A percentile compares a stretch with the other conserved stretches of the same genome.
phyloP scores from a whole-genome alignment of 2,113 vertebrate genomes.

The Pardalotus punctatus region DNA sequence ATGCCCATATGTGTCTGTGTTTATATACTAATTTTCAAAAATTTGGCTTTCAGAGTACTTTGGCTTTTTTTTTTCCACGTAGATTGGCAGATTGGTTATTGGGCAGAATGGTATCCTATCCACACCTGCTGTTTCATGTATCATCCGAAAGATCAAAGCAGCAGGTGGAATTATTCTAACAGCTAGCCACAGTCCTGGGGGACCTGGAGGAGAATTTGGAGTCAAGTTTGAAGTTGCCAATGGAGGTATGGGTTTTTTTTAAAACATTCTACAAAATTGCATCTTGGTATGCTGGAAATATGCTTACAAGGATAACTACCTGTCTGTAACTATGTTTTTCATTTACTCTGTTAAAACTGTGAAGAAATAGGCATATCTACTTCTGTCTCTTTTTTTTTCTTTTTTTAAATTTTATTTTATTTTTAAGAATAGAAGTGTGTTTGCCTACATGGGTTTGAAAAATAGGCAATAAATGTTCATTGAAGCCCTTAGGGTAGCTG shows the following conservation, averaged over 20 bases:
- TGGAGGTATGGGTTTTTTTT: slow-evolving; percentile 81
- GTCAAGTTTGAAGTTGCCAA: slow-evolving; percentile 97
- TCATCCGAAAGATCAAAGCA: slow-evolving; percentile 98
- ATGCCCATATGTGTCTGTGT: not conserved
- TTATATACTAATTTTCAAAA: not conserved
- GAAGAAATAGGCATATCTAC: not conserved
- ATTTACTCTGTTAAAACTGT: not conserved
- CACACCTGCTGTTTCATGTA: slow-evolving; percentile 96
- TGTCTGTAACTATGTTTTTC: not conserved
- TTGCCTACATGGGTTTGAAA: not conserved
- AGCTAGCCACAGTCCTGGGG: slow-evolving; percentile 95
- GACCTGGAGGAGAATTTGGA: slow-evolving; percentile 94
- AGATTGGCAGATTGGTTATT: slow-evolving; percentile 96
- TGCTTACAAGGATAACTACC: not conserved
- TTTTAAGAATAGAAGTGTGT: not conserved
- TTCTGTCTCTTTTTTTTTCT: too few species aligned
- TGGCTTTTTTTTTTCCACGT: not conserved
- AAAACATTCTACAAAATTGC: not conserved
- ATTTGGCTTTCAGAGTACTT: not conserved
- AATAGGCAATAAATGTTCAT: not conserved
- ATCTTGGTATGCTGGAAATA: not conserved
- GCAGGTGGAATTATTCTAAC: slow-evolving; percentile 96
- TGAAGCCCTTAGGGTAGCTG: not conserved
- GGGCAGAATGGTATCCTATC: slow-evolving; percentile 96
- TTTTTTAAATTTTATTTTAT: not conserved